Evolutionary conservation across 2,113 vertebrate genomes (phyloP).

Genomic region (Potamarius usumacintae): DNA sequence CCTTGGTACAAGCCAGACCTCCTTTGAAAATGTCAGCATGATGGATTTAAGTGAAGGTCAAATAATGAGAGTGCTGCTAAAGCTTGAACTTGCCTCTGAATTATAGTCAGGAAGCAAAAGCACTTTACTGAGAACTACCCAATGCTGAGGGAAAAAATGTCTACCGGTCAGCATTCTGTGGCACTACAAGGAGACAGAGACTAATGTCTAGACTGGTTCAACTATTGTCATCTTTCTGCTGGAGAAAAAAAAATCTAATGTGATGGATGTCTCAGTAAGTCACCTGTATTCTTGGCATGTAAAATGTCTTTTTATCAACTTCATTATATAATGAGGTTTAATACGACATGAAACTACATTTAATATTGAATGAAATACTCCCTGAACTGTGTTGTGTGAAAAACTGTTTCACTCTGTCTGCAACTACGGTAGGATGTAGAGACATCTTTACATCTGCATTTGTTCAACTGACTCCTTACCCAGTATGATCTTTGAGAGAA

Average conservation of each 20-base stretch:
- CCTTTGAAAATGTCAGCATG: conserved; percentile 64
- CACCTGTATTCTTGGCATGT: background rate
- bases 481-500: background rate
- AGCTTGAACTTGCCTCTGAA: conserved; percentile 57
- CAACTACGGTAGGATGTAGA: background rate
- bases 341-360: background rate
- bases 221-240: conserved; percentile 22
- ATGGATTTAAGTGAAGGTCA: conserved; percentile 76
- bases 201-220: conserved; percentile 20
- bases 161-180: conserved; percentile 11
- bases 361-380: background rate
- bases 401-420: background rate
- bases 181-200: conserved; percentile 13
- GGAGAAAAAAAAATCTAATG: background rate
- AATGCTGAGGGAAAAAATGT: conserved; percentile 21
- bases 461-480: background rate
- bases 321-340: background rate
- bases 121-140: conserved; percentile 39
- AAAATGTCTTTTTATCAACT: background rate
- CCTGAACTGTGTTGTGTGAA: background rate
- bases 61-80: conserved; percentile 69
- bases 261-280: conserved; percentile 14
- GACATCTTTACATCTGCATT: background rate
- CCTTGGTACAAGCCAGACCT: conserved; percentile 38
- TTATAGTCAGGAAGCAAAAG: conserved; percentile 56